phyloP scores from a whole-genome alignment of 2,888 invertebrate genomes.

The Subacronicta megacephala region DNA sequence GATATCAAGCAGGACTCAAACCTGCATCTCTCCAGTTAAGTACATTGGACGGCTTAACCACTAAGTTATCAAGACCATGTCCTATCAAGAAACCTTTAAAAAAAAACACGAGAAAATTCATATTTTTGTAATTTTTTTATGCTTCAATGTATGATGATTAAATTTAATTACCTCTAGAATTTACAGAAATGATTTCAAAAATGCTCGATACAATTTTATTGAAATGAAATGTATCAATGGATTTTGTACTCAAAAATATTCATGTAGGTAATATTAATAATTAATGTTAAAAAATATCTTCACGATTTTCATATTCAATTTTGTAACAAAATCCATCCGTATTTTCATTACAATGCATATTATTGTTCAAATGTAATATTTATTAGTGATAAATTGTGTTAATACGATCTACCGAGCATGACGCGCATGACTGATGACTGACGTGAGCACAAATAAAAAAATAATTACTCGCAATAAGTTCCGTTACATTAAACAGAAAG shows the following conservation, averaged over 20 bases:
- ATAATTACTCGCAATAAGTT: conserved; percentile 46
- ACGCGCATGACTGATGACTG: conserved; percentile 61
- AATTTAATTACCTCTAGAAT: too few relatives aligned
- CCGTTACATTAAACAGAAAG: conserved; percentile 21
- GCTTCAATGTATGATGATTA: too few relatives aligned
- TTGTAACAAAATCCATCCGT: not conserved
- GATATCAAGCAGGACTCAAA: too few relatives aligned
- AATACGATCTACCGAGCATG: conserved; percentile 58
- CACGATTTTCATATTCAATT: not conserved
- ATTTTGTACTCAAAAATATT: not conserved
- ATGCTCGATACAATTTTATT: not conserved
- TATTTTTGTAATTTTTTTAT: too few relatives aligned
- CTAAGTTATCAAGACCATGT: too few relatives aligned
- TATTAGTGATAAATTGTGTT: conserved; percentile 29
- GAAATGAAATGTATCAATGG: conserved; percentile 20
- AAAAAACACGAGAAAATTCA: too few relatives aligned
- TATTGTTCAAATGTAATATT: conserved; percentile 5
- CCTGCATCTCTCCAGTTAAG: too few relatives aligned
- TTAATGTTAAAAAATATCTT: too few relatives aligned
- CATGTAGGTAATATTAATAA: too few relatives aligned
- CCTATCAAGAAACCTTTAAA: too few relatives aligned
- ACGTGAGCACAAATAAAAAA: conserved; percentile 53
- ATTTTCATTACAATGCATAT: conserved; percentile 18
- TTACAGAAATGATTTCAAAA: conserved; percentile 18
- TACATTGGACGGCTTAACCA: too few relatives aligned